Conservation (phyloP, 2,113 vertebrate species). For the Ciconia stormi region DNA sequence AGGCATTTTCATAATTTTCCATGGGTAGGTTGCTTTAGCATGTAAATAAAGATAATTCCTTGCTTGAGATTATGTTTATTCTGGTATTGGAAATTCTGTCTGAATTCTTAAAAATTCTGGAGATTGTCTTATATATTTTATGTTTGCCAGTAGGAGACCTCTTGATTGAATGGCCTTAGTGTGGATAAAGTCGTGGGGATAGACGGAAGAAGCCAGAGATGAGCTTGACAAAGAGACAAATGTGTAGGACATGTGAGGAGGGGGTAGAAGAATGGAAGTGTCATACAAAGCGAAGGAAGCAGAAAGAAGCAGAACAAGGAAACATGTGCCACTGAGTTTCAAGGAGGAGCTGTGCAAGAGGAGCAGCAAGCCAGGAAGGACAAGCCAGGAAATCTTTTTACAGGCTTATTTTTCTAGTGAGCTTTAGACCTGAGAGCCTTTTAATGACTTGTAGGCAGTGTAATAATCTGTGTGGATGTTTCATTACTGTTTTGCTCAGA, state of each 20-base stretch:
- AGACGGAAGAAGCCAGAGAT: neutral
- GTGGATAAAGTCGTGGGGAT: neutral
- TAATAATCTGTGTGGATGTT: neutral
- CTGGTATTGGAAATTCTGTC: neutral
- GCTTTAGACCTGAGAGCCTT: neutral
- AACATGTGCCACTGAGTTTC: neutral
- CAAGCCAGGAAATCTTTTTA: neutral
- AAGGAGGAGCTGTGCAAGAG: neutral
- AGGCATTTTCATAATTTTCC: neutral
- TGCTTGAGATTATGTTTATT: neutral
- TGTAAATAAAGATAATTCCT: neutral
- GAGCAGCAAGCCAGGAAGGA: neutral
- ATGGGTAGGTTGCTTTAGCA: neutral
- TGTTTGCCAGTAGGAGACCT: neutral
- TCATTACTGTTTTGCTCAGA: neutral
- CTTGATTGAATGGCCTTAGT: neutral
- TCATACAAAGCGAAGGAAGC: neutral
- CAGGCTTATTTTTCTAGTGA: neutral
- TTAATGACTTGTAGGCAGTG: neutral
- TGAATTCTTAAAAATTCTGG: neutral
- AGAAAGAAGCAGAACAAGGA: neutral
- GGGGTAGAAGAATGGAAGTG: neutral
- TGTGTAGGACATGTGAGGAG: neutral
- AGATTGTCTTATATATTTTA: neutral
- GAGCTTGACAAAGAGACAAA: neutral